Conservation (phyloP, 2,888 invertebrate species). For the Phaedon cochleariae region DNA sequence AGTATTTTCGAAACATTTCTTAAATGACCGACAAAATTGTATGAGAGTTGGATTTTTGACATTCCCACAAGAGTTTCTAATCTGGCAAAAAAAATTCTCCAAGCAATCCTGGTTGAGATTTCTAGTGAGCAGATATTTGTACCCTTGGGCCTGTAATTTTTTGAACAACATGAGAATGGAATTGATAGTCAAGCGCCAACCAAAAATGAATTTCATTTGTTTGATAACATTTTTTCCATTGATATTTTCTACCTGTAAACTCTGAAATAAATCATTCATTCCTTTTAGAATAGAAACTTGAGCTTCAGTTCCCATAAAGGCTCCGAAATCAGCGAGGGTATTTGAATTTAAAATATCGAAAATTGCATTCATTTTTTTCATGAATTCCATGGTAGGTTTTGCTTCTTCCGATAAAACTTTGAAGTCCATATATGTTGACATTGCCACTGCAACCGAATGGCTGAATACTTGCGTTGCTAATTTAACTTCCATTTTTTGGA, state of each 20-base stretch:
- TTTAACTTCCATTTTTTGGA: too few relatives aligned
- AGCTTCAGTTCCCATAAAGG: slow-evolving; percentile 5
- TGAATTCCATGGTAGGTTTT: not conserved
- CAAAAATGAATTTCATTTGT: too few relatives aligned
- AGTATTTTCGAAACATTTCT: too few relatives aligned
- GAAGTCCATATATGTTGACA: slow-evolving; percentile 10
- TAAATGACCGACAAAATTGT: too few relatives aligned
- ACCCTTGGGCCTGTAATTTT: slow-evolving; percentile 2
- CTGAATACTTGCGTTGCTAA: too few relatives aligned
- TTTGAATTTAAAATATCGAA: slow-evolving; percentile 16
- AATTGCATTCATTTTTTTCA: slow-evolving; percentile 2
- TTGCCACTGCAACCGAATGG: too few relatives aligned
- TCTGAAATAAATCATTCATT: slow-evolving; percentile 8
- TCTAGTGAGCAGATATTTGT: slow-evolving; percentile 13
- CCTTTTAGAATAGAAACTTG: slow-evolving; percentile 3
- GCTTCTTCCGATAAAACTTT: slow-evolving; percentile 7
- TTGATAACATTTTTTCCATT: slow-evolving; percentile 3
- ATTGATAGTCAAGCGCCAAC: too few relatives aligned
- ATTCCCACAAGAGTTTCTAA: too few relatives aligned
- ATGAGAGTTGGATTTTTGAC: too few relatives aligned
- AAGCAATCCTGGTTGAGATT: too few relatives aligned
- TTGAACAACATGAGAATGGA: slow-evolving; percentile 6
- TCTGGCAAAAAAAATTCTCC: too few relatives aligned
- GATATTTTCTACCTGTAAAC: not conserved
- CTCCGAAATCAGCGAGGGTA: not conserved